Evolutionary conservation across 1,140 invertebrate species (phyloP), one percentile per base, ranked within the genome.

Genomic region (Zaprionus africanus): DNA sequence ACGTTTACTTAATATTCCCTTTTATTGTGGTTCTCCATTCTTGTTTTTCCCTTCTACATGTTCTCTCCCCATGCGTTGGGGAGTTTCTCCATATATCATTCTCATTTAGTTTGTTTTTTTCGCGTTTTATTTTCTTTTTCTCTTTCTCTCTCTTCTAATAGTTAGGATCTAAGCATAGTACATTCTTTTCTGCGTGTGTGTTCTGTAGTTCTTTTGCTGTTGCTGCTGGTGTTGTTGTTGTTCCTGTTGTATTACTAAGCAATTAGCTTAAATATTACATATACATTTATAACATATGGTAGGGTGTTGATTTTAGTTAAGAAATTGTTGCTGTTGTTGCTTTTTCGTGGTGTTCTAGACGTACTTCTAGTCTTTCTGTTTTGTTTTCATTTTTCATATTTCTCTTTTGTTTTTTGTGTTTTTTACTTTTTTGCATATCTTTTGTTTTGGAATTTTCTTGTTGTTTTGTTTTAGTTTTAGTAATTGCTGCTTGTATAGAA

Each of bases 81-180:
- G 76, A 87, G 73, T 72, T 79, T 60, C 73, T 51, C 19, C 46
- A 51, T 51, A 17, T 24, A 12, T 51, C 19, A 22, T 51, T 13
- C 22, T 12, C 46, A 19, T 82, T 82, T 82, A 78, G 70, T 79
- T 82, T 62, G 66, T 79, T 83, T 79, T 79, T 79, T 65, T 34
- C 31, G 31, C 31, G 28, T 81, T 66, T 59, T 60, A 58, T 28
- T 71, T 72, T 68, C 59, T 74, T 61, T 62, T 59, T 22, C 54
- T 68, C 72, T 17, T 43, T 17, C n/a, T 43, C 3, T 17, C 76
- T 68, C n/a, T 57, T 79, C 69, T 79, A 82, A 78, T 78, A 88
- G 83, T 87, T 87, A 83, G 84, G 83, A 75, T 87, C 87, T 86
- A 86, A 87, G 83, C 83, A 86, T 86, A 87, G 79, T 81, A 53